Percentiles rank a stretch among this genome's conserved stretches.
Evolutionary conservation across 2,888 invertebrate species (phyloP).

Genomic region (Clitarchus hookeri): DNA sequence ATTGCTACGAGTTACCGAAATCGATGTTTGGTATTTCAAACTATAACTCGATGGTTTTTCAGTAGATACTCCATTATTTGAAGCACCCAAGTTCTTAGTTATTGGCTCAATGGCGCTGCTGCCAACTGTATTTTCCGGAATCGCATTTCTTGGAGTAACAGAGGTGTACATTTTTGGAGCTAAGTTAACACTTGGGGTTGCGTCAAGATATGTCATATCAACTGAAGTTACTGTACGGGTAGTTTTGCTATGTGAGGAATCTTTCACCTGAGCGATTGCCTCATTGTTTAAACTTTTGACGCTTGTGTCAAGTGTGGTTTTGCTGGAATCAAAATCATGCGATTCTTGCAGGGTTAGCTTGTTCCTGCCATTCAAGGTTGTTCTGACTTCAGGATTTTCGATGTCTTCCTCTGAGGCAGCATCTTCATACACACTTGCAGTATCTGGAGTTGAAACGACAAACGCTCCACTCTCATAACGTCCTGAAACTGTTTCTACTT

Average conservation of each 20-base stretch:
- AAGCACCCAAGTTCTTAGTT: not conserved
- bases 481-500: slow-evolving; percentile 2
- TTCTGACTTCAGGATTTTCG: not conserved
- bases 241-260: not conserved
- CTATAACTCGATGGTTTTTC: not conserved
- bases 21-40: not conserved
- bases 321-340: not conserved
- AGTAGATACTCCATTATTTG: not conserved
- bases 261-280: not conserved
- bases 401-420: not conserved
- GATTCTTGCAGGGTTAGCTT: not conserved
- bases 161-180: not conserved
- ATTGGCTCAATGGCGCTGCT: not conserved
- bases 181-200: not conserved
- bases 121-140: not conserved
- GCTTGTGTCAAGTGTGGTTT: not conserved
- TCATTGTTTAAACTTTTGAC: not conserved
- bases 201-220: not conserved
- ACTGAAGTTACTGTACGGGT: not conserved
- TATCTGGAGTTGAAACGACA: not conserved
- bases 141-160: not conserved
- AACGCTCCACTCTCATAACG: not conserved
- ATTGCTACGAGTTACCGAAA: not conserved
- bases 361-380: not conserved
- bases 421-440: not conserved